These are phyloP conservation scores for Eurypyga helias DNA, from an alignment of 2,113 vertebrate species.

Conservation along the genomic window DNA sequence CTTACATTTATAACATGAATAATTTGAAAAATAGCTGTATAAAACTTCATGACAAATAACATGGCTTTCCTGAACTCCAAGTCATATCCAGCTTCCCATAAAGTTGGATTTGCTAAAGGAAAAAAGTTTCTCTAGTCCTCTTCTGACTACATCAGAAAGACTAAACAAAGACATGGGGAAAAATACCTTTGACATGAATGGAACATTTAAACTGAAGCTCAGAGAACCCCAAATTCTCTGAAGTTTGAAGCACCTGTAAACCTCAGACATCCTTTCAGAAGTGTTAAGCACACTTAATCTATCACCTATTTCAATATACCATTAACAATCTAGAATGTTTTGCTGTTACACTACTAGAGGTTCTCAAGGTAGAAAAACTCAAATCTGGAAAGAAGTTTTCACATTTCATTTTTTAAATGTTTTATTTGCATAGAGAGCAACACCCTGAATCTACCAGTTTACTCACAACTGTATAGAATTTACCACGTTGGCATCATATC, in stretches of 20 bases:
- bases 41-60: not conserved
- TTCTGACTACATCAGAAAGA: not conserved
- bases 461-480: not conserved
- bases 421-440: conserved; percentile 62
- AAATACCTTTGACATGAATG: not conserved
- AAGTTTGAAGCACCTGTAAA: conserved; percentile 6
- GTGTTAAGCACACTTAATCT: not conserved
- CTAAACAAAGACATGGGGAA: not conserved
- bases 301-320: not conserved
- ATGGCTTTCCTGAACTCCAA: not conserved
- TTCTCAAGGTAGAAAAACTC: not conserved
- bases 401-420: not conserved
- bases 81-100: not conserved
- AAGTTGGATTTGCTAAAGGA: not conserved
- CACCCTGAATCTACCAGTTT: not conserved
- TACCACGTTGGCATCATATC: conserved; percentile 81
- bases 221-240: not conserved
- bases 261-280: not conserved
- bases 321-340: not conserved
- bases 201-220: conserved; percentile 13
- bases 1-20: not conserved
- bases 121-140: not conserved
- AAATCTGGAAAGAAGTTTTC: not conserved
- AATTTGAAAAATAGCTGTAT: not conserved
- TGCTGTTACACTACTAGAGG: not conserved